phyloP scores from a whole-genome alignment of 2,113 vertebrate species.

The Coptodon bakossiorum region DNA sequence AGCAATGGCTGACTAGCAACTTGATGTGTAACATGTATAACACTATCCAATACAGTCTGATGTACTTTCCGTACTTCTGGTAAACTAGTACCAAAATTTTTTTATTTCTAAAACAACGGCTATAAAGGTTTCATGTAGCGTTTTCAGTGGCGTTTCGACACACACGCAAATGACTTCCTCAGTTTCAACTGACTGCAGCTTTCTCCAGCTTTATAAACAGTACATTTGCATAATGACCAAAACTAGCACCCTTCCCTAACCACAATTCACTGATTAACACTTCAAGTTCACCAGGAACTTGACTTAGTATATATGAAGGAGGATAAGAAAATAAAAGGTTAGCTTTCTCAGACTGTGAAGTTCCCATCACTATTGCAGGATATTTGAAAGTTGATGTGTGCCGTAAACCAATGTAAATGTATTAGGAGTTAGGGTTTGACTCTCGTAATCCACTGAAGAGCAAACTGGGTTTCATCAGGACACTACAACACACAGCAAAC shows the following conservation, averaged over 20 bases:
- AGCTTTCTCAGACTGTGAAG: background rate
- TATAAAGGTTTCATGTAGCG: background rate
- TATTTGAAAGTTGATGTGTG: background rate
- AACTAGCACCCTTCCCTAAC: background rate
- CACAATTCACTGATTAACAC: background rate
- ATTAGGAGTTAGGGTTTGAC: background rate
- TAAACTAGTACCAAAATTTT: background rate
- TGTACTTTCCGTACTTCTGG: background rate
- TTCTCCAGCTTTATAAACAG: background rate
- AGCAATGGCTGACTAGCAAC: background rate
- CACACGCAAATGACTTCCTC: background rate
- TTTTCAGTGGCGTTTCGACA: background rate
- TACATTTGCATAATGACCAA: background rate
- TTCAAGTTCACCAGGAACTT: background rate
- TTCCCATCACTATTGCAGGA: background rate
- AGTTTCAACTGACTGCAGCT: background rate
- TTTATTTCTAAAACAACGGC: background rate
- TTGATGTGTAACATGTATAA: background rate
- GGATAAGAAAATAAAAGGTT: background rate
- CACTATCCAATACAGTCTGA: background rate
- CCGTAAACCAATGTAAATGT: rapidly evolving
- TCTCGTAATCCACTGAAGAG: background rate
- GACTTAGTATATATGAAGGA: background rate
- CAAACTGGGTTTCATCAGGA: background rate
- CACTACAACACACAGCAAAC: background rate